Conservation (phyloP, 2,888 invertebrate genomes). For the Hydriomena furcata region DNA sequence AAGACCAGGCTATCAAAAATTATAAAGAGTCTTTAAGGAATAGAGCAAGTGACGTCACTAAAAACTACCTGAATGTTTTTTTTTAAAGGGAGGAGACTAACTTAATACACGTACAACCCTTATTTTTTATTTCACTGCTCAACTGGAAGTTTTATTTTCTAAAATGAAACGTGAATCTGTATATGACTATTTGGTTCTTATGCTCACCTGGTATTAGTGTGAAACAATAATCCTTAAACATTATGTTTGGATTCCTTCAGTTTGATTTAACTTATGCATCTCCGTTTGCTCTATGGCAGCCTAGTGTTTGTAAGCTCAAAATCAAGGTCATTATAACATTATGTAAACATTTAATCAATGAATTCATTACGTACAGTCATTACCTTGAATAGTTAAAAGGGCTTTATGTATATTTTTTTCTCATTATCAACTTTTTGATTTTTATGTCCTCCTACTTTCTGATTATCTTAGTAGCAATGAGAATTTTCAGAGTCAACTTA, state of each 20-base stretch:
- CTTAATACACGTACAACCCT: background rate
- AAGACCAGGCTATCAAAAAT: constrained; percentile 2
- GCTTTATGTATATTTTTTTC: too few relatives aligned
- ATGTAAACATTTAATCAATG: too few relatives aligned
- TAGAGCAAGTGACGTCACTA: background rate
- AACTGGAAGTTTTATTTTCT: background rate
- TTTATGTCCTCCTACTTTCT: background rate
- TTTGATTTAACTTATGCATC: too few relatives aligned
- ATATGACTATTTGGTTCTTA: background rate
- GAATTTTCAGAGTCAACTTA: constrained; percentile 4
- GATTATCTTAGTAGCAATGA: constrained; percentile 13
- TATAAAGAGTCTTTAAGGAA: background rate
- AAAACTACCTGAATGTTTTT: background rate
- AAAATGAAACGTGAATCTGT: background rate
- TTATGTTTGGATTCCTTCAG: too few relatives aligned
- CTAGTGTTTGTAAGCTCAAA: too few relatives aligned
- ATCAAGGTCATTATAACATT: too few relatives aligned
- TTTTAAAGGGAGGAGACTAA: background rate
- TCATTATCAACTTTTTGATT: too few relatives aligned
- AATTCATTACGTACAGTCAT: too few relatives aligned
- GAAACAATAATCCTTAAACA: constrained; percentile 12
- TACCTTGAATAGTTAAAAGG: too few relatives aligned
- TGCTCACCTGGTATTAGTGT: constrained; percentile 14
- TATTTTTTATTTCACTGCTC: background rate
- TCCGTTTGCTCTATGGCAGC: too few relatives aligned